Base-by-base conservation (phyloP, 2,888 invertebrate genomes). In the Tillus elongatus region DNA sequence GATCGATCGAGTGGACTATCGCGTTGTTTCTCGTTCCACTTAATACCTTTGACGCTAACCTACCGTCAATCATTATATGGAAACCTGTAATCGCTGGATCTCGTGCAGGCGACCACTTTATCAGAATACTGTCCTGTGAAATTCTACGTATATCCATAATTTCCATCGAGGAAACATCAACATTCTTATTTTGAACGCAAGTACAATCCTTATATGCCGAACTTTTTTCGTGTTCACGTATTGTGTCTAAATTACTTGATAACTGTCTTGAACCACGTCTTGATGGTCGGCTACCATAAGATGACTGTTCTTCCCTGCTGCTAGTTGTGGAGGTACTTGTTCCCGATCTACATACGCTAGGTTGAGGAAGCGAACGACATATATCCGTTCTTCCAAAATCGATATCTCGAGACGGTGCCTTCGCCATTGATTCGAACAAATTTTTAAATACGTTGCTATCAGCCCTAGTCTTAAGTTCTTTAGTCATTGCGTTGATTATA, bases 401-500 rank as follows among this genome's bases (percentile, higher is more conserved):
- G n/a, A n/a, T n/a, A n/a, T n/a, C n/a, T n/a, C n/a, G n/a, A n/a
- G n/a, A n/a, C 2, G 39, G 37, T 16, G 15, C 19, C 10, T 16
- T 29, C 2, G 40, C 35, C 15, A 40, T n/a, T 2, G 35, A 30
- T 14, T 37, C 34, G 16, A 54, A 29, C 4, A 53, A 44, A 14
- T 46, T 44, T 8, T 48, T 43, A 10, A 56, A 48, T 2, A 49
- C 49, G 1, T 35, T 31, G 2, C 35, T 35, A 11, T 39, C 15
- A 3, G 54, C 51, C 3, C 57, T 48, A 30, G 46, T 30, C 30
- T 51, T 49, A 15, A 63, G 43, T 37, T 63, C 59, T 2, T 54
- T 47, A 9, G 58, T 56, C 54, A 63, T 57, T 1, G 52, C 54
- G 4, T 54, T 51, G 33, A 63, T 63, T 52, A 63, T 52, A 15